Conservation (phyloP, 1,140 invertebrate genomes). For the Trichonephila inaurata region DNA sequence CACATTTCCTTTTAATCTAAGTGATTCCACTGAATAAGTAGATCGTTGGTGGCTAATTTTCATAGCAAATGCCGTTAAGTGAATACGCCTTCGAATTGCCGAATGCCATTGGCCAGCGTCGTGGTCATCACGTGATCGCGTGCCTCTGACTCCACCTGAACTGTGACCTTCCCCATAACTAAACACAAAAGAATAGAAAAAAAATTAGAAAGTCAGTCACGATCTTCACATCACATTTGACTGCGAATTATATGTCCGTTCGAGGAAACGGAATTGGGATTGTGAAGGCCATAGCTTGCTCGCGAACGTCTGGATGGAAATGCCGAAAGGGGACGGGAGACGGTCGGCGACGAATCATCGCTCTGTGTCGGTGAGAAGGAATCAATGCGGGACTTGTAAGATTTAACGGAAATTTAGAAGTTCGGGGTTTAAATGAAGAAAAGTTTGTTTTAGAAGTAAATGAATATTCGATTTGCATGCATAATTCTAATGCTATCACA, state of each 20-base stretch:
- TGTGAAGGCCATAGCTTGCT: background rate
- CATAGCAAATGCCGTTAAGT: constrained; percentile 54
- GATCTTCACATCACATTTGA: constrained; percentile 18
- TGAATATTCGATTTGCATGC: too few species aligned
- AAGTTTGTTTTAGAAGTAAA: too few species aligned
- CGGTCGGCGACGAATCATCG: background rate
- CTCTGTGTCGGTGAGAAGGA: background rate
- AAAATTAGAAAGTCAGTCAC: constrained; percentile 50
- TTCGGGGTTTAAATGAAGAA: too few species aligned
- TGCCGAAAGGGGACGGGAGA: background rate
- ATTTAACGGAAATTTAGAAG: background rate
- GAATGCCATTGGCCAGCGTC: constrained; percentile 31
- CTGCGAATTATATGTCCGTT: background rate
- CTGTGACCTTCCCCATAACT: constrained; percentile 53
- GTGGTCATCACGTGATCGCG: constrained; percentile 48
- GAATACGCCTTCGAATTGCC: constrained; percentile 50
- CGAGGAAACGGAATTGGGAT: background rate
- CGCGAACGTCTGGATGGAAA: background rate
- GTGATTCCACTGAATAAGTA: constrained; percentile 13
- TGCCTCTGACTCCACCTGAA: constrained; percentile 60
- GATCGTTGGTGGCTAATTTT: constrained; percentile 53
- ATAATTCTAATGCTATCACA: too few species aligned
- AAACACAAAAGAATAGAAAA: constrained; percentile 1
- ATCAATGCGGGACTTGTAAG: background rate
- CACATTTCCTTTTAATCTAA: constrained; percentile 5